Conservation (phyloP, 2,797 vertebrate species). For the Lemur catta region DNA sequence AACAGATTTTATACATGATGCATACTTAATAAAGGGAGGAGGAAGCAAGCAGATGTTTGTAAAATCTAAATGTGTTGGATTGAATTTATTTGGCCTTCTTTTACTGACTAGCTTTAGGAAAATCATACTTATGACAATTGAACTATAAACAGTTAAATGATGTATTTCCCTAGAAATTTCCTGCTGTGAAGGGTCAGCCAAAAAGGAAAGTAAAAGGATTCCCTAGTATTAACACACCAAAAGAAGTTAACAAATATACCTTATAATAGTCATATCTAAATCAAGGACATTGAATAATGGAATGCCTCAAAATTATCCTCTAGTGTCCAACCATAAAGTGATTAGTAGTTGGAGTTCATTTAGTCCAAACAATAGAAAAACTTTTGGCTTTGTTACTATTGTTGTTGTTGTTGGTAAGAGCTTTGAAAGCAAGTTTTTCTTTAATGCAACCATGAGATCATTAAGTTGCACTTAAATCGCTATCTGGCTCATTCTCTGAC, state of each 20-base stretch:
- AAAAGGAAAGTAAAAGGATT: constrained; percentile 52
- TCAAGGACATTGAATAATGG: constrained; percentile 4
- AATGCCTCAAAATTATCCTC: neutral
- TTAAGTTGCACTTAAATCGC: neutral
- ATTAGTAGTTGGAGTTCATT: neutral
- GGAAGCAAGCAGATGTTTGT: constrained; percentile 73
- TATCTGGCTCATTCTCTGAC: neutral
- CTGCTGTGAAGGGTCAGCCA: constrained; percentile 50
- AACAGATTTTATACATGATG: constrained; percentile 72
- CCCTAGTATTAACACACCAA: constrained; percentile 25
- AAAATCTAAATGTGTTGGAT: constrained; percentile 73
- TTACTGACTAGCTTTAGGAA: constrained; percentile 56
- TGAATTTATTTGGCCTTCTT: constrained; percentile 68
- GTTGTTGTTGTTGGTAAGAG: neutral
- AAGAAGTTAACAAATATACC: constrained; percentile 44
- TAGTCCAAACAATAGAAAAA: constrained; percentile 16
- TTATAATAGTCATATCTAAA: neutral
- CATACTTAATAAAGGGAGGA: constrained; percentile 73
- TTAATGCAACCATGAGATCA: neutral
- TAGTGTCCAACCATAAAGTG: neutral
- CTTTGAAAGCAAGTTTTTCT: neutral
- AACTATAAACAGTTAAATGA: constrained; percentile 57
- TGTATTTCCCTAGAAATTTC: constrained; percentile 66
- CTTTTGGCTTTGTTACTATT: neutral
- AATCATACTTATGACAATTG: constrained; percentile 56